Conservation (phyloP, 2,888 invertebrate species). For the Willowsia nigromaculata region DNA sequence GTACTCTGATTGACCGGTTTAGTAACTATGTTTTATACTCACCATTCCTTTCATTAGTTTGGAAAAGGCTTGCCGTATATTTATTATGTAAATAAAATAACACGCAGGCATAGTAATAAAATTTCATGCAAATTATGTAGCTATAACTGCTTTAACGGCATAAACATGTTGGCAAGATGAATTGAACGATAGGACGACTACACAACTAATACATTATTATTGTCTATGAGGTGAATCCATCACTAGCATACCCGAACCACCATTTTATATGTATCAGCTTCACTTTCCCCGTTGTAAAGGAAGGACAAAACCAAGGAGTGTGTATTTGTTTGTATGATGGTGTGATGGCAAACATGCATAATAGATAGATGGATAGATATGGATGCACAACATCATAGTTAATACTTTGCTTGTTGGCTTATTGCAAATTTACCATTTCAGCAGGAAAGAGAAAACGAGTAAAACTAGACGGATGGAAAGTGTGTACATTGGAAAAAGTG, state of each 20-base stretch:
- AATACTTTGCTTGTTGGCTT: neutral
- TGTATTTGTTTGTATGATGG: neutral
- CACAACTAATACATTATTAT: neutral
- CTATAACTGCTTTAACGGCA: neutral
- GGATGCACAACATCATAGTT: conserved; percentile 1
- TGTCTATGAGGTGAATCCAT: neutral
- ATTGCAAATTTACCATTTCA: neutral
- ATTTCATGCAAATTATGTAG: neutral
- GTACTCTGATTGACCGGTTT: too few species aligned
- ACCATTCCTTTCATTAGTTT: too few species aligned
- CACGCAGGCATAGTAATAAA: neutral
- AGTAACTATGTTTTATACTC: too few species aligned
- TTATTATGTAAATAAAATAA: too few species aligned
- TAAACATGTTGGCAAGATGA: conserved; percentile 23
- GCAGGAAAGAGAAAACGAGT: neutral
- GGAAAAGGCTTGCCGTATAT: too few species aligned
- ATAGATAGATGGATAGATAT: conserved; percentile 7
- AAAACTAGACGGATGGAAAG: conserved; percentile 4
- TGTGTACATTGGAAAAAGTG: conserved; percentile 9
- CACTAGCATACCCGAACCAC: neutral
- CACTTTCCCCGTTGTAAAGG: neutral
- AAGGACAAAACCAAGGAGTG: neutral
- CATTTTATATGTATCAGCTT: conserved; percentile 6
- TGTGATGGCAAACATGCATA: conserved; percentile 13
- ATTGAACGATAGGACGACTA: conserved; percentile 5